Conservation (phyloP, 2,797 vertebrate genomes). For the Rhinichthys osculus region DNA sequence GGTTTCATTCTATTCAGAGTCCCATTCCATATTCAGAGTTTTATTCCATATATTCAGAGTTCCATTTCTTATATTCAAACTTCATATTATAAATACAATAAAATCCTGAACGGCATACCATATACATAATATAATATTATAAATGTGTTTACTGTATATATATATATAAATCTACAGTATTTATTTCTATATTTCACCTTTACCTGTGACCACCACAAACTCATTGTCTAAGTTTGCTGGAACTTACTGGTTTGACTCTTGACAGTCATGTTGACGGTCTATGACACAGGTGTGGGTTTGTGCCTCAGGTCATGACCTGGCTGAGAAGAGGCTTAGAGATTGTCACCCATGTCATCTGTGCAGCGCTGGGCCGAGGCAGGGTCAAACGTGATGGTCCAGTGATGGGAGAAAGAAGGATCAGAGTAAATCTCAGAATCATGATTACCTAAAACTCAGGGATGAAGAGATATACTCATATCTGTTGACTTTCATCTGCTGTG, state of each 20-base stretch:
- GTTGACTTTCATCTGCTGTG: conserved; percentile 40
- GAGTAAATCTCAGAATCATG: conserved; percentile 49
- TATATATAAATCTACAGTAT: no score
- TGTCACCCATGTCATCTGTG: conserved; percentile 22
- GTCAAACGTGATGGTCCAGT: neutral
- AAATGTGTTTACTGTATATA: no score
- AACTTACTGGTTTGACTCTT: neutral
- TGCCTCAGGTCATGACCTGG: neutral
- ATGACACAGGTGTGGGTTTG: neutral
- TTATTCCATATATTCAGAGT: no score
- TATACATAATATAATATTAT: no score
- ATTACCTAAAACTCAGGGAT: conserved; percentile 48
- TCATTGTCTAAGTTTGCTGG: neutral
- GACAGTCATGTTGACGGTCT: neutral
- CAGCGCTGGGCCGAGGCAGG: neutral
- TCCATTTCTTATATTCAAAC: no score
- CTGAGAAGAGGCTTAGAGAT: neutral
- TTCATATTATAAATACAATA: no score
- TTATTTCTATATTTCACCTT: no score
- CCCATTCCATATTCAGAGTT: no score
- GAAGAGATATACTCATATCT: conserved; percentile 28
- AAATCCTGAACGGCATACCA: no score
- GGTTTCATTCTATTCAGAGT: no score
- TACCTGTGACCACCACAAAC: neutral
- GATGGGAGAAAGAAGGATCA: conserved; percentile 35